These are phyloP conservation scores for Zaprionus inermis DNA, from an alignment of 1,140 invertebrate species.

Conservation along the genomic window DNA sequence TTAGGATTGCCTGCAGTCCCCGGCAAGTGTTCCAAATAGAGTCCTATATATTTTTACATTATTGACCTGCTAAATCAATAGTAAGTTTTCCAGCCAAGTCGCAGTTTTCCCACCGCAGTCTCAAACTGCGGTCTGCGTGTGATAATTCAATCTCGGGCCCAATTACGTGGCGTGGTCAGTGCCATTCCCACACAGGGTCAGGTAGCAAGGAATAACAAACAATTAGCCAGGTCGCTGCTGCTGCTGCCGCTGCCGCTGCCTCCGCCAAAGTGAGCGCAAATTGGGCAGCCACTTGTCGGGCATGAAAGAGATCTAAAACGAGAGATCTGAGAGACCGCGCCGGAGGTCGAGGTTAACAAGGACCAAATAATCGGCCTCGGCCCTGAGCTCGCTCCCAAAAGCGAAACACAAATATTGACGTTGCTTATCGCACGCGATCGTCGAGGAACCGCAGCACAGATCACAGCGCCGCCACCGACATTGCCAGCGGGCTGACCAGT, in stretches of 20 bases:
- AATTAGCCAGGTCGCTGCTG: slow-evolving; percentile 70
- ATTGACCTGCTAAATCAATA: slow-evolving; percentile 54
- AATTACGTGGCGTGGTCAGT: slow-evolving; percentile 42
- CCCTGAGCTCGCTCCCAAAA: slow-evolving; percentile 37
- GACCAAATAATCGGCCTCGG: slow-evolving; percentile 57
- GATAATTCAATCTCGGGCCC: slow-evolving; percentile 48
- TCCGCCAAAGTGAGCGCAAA: slow-evolving; percentile 55
- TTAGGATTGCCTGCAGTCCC: not conserved
- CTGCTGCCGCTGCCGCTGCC: too few relatives aligned
- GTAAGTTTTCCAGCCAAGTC: slow-evolving; percentile 45
- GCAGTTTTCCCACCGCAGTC: slow-evolving; percentile 56
- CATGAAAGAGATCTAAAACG: not conserved
- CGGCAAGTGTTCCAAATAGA: not conserved
- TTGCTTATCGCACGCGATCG: slow-evolving; percentile 82
- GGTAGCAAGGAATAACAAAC: slow-evolving; percentile 66
- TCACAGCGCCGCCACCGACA: slow-evolving; percentile 38
- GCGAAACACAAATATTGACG: slow-evolving; percentile 80
- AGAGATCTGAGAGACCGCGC: slow-evolving; percentile 30
- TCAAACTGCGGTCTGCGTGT: slow-evolving; percentile 13
- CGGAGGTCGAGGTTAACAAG: slow-evolving; percentile 42
- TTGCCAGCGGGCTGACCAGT: slow-evolving; percentile 48
- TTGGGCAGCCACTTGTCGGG: slow-evolving; percentile 73
- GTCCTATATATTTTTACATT: not conserved
- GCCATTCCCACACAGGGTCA: slow-evolving; percentile 48
- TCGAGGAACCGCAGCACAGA: slow-evolving; percentile 35